These are phyloP conservation scores for Perizoma flavofasciatum DNA, from an alignment of 2,888 invertebrate genomes.

Conservation along the genomic window DNA sequence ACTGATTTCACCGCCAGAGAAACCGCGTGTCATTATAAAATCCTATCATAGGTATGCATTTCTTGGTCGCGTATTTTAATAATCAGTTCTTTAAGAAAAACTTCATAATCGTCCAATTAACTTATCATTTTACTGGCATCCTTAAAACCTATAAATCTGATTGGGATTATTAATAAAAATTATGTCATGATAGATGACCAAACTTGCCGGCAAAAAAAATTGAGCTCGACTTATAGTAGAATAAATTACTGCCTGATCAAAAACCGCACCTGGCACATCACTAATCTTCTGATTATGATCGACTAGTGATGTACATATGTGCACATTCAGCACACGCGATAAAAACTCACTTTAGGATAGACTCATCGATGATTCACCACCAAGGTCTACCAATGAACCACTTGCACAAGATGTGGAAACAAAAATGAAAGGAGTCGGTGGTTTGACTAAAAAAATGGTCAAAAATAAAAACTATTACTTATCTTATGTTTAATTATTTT, in stretches of 20 bases:
- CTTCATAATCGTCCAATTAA: slow-evolving; percentile 21
- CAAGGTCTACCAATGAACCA: slow-evolving; percentile 63
- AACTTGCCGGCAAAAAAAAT: slow-evolving; percentile 30
- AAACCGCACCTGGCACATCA: slow-evolving; percentile 23
- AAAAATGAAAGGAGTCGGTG: slow-evolving; percentile 56
- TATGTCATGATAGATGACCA: slow-evolving; percentile 37
- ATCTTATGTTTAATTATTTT: too few species aligned
- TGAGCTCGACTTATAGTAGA: slow-evolving; percentile 13
- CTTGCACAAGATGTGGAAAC: slow-evolving; percentile 76
- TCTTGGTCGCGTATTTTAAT: too few species aligned
- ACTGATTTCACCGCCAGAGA: too few species aligned
- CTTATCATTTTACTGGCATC: slow-evolving; percentile 24
- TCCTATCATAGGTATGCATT: too few species aligned
- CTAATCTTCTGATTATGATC: slow-evolving; percentile 21
- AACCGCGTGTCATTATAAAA: too few species aligned
- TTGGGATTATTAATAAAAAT: slow-evolving; percentile 30
- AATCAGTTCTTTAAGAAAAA: background rate
- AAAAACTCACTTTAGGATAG: slow-evolving; percentile 78
- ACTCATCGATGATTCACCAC: slow-evolving; percentile 82
- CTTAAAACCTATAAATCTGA: slow-evolving; percentile 18
- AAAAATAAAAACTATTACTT: background rate
- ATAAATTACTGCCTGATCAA: slow-evolving; percentile 30
- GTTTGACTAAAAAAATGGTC: slow-evolving; percentile 8
- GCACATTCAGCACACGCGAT: slow-evolving; percentile 56
- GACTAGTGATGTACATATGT: slow-evolving; percentile 48